Conservation (phyloP, 1,140 invertebrate species). For the Drosophila nigromelanica region DNA sequence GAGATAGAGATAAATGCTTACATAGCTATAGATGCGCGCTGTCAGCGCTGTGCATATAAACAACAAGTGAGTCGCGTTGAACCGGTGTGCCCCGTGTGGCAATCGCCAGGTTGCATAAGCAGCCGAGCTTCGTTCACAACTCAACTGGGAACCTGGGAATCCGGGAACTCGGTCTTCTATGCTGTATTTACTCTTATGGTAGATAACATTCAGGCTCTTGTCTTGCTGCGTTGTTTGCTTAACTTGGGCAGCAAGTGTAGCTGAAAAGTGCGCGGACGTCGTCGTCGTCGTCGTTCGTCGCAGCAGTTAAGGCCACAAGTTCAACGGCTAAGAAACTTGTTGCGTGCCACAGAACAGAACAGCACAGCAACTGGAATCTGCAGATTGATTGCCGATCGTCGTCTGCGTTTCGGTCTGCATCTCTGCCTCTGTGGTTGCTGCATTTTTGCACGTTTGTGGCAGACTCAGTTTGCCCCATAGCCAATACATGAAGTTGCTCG, state of each 20-base stretch:
- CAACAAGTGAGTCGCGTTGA: slow-evolving; percentile 22
- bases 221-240: slow-evolving; percentile 50
- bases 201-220: slow-evolving; percentile 55
- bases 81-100: slow-evolving; percentile 1
- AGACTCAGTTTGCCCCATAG: slow-evolving; percentile 22
- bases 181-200: slow-evolving; percentile 29
- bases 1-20: slow-evolving; percentile 37
- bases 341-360: slow-evolving; percentile 52
- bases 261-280: slow-evolving; percentile 44
- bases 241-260: slow-evolving; percentile 72
- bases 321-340: slow-evolving; percentile 67
- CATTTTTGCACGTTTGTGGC: slow-evolving; percentile 66
- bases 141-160: slow-evolving; percentile 18
- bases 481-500: slow-evolving; percentile 15
- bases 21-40: slow-evolving; percentile 29
- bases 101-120: slow-evolving; percentile 46
- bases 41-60: slow-evolving; percentile 30
- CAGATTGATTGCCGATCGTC: slow-evolving; percentile 76
- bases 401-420: slow-evolving; percentile 18
- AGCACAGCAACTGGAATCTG: slow-evolving; percentile 63
- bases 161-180: slow-evolving; percentile 19
- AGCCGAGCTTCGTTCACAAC: slow-evolving; percentile 12
- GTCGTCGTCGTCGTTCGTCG: slow-evolving; percentile 12
- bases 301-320: slow-evolving; percentile 67
- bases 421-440: slow-evolving; percentile 19